These are phyloP conservation scores for Idris sp. DNA, from an alignment of 1,140 invertebrate genomes.

Conservation along the genomic window DNA sequence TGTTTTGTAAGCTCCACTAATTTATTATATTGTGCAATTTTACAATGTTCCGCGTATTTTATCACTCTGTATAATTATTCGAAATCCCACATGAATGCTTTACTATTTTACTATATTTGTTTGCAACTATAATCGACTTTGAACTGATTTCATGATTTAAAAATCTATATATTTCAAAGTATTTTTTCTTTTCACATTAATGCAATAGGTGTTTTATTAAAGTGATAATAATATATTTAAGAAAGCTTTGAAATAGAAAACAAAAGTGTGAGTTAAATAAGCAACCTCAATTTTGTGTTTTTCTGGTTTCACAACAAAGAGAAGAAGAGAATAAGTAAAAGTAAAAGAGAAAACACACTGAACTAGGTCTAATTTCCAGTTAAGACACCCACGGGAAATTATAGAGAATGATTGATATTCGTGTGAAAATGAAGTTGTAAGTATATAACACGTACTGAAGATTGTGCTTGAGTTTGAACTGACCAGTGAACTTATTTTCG, in stretches of 20 bases:
- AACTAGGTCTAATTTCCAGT: constrained; percentile 44
- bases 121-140: no score
- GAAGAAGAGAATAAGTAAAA: background rate
- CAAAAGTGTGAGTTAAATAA: constrained; percentile 21
- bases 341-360: constrained; percentile 18
- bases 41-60: constrained; percentile 13
- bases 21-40: constrained; percentile 33
- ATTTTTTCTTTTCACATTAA: no score
- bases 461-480: background rate
- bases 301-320: constrained; percentile 34
- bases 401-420: constrained; percentile 70
- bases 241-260: constrained; percentile 14
- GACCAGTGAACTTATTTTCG: no score
- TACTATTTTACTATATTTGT: no score
- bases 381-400: constrained; percentile 71
- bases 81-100: constrained; percentile 6
- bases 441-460: constrained; percentile 23
- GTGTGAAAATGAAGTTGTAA: constrained; percentile 59
- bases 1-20: constrained; percentile 21
- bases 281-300: constrained; percentile 47
- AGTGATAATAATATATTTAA: no score
- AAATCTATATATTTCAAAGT: no score
- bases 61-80: constrained; percentile 20
- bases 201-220: no score
- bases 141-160: no score